These are phyloP conservation scores for Cheirogaleus major DNA, from an alignment of 2,797 vertebrate genomes.

Conservation along the genomic window DNA sequence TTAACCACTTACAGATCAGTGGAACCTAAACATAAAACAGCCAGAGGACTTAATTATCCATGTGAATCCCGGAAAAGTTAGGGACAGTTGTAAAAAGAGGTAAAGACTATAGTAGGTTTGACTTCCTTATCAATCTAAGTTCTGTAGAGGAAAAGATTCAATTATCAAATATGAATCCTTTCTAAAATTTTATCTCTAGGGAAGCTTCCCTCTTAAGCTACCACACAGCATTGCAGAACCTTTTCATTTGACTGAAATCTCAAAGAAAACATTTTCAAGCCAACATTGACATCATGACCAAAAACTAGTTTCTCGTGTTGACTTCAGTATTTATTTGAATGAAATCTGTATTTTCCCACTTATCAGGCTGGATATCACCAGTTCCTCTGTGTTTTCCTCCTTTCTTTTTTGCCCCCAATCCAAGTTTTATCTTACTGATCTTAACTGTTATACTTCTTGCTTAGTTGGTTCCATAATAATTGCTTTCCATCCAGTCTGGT, in stretches of 20 bases:
- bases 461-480: not conserved
- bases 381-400: not conserved
- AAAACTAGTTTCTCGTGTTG: not conserved
- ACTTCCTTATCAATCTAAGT: not conserved
- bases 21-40: not conserved
- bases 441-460: not conserved
- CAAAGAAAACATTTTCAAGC: not conserved
- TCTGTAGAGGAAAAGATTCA: not conserved
- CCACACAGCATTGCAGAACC: not conserved
- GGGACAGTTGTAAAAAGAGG: not conserved
- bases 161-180: slow-evolving; percentile 13
- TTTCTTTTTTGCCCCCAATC: not conserved
- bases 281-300: not conserved
- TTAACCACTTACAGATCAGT: not conserved
- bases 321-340: not conserved
- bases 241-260: slow-evolving; percentile 5
- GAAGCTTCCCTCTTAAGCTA: not conserved
- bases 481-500: not conserved
- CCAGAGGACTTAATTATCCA: not conserved
- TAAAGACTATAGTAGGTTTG: not conserved
- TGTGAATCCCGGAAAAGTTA: not conserved
- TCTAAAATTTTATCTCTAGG: not conserved
- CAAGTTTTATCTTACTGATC: not conserved
- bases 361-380: not conserved
- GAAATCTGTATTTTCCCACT: not conserved